These are phyloP conservation scores for Sturnus vulgaris DNA, from an alignment of 2,113 vertebrate species.

Conservation along the genomic window DNA sequence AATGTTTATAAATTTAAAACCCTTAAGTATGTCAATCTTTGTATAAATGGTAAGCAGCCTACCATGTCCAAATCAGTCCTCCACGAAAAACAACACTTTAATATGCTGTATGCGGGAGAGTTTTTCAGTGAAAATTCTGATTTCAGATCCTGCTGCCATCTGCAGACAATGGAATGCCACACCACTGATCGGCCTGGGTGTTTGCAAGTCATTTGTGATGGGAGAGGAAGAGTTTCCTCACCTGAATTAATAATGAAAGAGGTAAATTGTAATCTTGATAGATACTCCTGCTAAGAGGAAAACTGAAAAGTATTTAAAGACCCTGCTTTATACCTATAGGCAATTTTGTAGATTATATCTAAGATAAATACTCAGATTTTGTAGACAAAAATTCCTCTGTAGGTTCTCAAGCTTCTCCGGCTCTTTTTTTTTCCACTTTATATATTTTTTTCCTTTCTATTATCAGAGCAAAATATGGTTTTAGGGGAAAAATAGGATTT, in stretches of 20 bases:
- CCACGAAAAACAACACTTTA: neutral
- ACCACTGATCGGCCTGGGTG: neutral
- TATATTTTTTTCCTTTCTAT: neutral
- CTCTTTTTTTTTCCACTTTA: neutral
- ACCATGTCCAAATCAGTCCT: neutral
- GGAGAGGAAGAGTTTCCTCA: neutral
- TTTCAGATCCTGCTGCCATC: neutral
- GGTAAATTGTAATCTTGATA: constrained; percentile 35
- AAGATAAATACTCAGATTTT: constrained; percentile 23
- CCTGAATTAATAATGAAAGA: constrained; percentile 6
- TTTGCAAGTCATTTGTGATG: constrained; percentile 3
- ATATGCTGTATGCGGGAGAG: neutral
- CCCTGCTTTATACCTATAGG: neutral
- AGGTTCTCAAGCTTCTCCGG: neutral
- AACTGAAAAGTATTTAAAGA: constrained; percentile 23
- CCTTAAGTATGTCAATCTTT: neutral
- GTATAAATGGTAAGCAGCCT: neutral
- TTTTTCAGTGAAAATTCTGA: constrained; percentile 9
- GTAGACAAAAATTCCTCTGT: neutral
- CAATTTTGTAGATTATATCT: neutral
- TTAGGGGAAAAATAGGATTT: neutral
- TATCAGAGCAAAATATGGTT: neutral
- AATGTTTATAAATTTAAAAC: neutral
- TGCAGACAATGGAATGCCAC: neutral
- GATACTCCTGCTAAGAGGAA: constrained; percentile 41